Percentiles rank a stretch among this genome's conserved stretches.
phyloP scores from a whole-genome alignment of 2,888 invertebrate species.

The Apantesis nais region DNA sequence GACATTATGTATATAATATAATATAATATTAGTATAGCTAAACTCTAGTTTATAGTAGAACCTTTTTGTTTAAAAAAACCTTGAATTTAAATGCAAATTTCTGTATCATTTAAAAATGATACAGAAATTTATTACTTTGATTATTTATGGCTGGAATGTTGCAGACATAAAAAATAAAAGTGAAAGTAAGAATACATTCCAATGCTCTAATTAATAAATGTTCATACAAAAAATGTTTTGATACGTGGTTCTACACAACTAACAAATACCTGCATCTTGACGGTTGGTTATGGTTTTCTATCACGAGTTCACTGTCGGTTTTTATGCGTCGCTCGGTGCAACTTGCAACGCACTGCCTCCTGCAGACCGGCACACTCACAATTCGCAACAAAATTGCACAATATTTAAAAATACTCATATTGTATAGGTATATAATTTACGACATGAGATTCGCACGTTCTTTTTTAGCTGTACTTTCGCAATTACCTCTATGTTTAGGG shows the following conservation, averaged over 20 bases:
- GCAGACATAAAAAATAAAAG: no score
- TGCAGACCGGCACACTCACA: neutral
- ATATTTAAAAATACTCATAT: neutral
- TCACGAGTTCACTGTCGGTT: conserved; percentile 24
- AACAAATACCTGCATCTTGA: conserved; percentile 17
- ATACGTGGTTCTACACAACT: neutral
- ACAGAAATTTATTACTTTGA: no score
- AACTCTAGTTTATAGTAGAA: no score
- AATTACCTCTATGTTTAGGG: neutral
- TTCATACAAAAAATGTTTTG: neutral
- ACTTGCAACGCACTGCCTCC: neutral
- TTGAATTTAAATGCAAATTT: no score
- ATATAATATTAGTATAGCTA: no score
- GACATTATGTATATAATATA: no score
- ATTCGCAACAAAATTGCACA: neutral
- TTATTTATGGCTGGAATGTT: no score
- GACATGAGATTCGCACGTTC: neutral
- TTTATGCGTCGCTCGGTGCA: conserved; percentile 14
- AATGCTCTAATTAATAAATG: neutral
- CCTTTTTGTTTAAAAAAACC: no score
- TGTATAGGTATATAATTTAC: neutral
- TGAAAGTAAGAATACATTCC: no score
- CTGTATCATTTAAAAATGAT: no score
- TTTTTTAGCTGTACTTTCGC: conserved; percentile 12
- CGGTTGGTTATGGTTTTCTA: conserved; percentile 36